Conservation (phyloP, 2,888 invertebrate genomes). For the Prosapia bicincta region DNA sequence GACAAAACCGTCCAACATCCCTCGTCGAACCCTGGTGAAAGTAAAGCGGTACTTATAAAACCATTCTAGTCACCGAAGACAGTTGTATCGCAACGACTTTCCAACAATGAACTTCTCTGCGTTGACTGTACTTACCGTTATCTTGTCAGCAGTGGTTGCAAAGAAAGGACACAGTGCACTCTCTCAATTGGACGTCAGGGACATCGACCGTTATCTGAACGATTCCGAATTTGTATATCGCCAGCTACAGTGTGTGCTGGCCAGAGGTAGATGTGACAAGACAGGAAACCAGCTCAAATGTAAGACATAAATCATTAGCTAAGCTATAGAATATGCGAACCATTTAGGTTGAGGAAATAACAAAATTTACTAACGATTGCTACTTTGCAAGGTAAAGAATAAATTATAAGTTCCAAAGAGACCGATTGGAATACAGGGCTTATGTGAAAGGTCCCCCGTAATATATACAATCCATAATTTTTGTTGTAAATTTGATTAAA, state of each 20-base stretch:
- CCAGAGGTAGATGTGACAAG: slow-evolving; percentile 56
- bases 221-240: slow-evolving; percentile 36
- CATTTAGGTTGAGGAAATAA: too few species aligned
- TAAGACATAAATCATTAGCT: too few species aligned
- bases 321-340: too few species aligned
- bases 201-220: slow-evolving; percentile 16
- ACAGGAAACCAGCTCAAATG: slow-evolving; percentile 60
- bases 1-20: too few species aligned
- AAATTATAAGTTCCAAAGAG: too few species aligned
- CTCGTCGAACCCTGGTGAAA: not conserved
- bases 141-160: not conserved
- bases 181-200: slow-evolving; percentile 19
- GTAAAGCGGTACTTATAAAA: not conserved
- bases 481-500: too few species aligned
- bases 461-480: too few species aligned
- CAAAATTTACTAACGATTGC: too few species aligned
- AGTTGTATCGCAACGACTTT: not conserved
- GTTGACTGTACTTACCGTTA: not conserved
- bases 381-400: too few species aligned
- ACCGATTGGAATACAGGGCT: too few species aligned
- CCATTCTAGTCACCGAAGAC: not conserved
- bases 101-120: not conserved
- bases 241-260: slow-evolving; percentile 57
- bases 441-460: too few species aligned
- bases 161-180: not conserved